These are phyloP conservation scores for Listronotus oregonensis DNA, from an alignment of 1,140 invertebrate species.

Conservation along the genomic window DNA sequence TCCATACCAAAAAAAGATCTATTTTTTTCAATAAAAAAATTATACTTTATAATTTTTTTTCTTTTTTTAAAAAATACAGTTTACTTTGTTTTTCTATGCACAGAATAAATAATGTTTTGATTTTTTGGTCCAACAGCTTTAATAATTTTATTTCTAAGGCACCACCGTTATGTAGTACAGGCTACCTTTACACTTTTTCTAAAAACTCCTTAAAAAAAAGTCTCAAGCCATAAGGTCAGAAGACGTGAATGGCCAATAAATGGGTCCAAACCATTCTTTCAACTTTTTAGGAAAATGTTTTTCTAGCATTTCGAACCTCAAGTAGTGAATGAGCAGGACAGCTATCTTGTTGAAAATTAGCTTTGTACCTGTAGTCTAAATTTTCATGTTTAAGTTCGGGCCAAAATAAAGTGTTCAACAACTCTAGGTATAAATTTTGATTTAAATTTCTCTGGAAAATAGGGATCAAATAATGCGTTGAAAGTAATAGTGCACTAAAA, in stretches of 20 bases:
- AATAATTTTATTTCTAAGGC: no score
- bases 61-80: no score
- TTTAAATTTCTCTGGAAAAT: background rate
- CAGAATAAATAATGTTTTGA: no score
- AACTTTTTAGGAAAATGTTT: constrained; percentile 15
- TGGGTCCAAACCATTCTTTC: background rate
- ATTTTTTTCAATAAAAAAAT: no score
- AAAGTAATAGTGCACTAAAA: background rate
- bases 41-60: no score
- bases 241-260: background rate
- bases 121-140: no score
- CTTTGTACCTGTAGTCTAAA: background rate
- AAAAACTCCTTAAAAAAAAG: background rate
- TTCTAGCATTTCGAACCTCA: constrained; percentile 7
- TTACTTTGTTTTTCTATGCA: no score
- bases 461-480: background rate
- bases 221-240: background rate
- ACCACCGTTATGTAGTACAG: no score
- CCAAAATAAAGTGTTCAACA: background rate
- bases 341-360: constrained; percentile 4
- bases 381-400: no score
- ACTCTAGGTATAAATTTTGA: background rate
- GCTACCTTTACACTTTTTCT: background rate
- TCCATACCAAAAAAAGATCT: no score
- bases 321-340: constrained; percentile 5